Base-by-base conservation (phyloP, 2,888 invertebrate genomes). In the Leptopilina syphax region DNA sequence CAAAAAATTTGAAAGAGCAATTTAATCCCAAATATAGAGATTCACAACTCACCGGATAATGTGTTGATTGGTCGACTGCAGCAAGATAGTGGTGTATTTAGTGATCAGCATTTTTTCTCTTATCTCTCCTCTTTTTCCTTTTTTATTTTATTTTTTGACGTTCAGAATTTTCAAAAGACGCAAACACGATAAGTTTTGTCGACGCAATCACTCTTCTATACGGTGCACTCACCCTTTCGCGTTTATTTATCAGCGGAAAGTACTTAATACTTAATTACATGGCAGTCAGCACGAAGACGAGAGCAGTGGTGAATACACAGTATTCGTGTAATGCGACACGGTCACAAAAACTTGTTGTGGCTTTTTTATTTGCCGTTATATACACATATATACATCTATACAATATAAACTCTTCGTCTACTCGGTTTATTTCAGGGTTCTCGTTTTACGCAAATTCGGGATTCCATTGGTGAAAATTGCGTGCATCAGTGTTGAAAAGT, bases 41-140 rank as follows among this genome's bases (percentile, higher is more conserved):
- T 13, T 50, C 34, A 7, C 24, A 70, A 82, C 90, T 89, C 85
- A 90, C 90, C 90, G 86, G 82, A 89, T 86, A 77, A 90, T 87
- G 77, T 89, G 90, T 77, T 88, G 90, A 85, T 92, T 92, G n/a
- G 94, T 94, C 81, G 95, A 94, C 90, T 95, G 95, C 92, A 95
- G 91, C 88, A 95, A 90, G 81, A 95, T 93, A 76, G 95, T 94
- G n/a, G 95, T 95, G 87, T 95, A 95, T 89, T 95, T 94, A 34
- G 95, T 95, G 90, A 95, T 95, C 91, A 95, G 93, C 95, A 95
- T 95, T 86, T 92, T 88, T 44, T 44, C 7, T 44, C 8, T 44
- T 8, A 44, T 44, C 44, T 44, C 44, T 44, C 44, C 44, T 83
- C 76, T 76, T 65, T 41, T 76, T 12, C 34, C 4, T 34, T 34